These are phyloP conservation scores for Acanthornis magna DNA, from an alignment of 2,797 vertebrate genomes.

Conservation along the genomic window DNA sequence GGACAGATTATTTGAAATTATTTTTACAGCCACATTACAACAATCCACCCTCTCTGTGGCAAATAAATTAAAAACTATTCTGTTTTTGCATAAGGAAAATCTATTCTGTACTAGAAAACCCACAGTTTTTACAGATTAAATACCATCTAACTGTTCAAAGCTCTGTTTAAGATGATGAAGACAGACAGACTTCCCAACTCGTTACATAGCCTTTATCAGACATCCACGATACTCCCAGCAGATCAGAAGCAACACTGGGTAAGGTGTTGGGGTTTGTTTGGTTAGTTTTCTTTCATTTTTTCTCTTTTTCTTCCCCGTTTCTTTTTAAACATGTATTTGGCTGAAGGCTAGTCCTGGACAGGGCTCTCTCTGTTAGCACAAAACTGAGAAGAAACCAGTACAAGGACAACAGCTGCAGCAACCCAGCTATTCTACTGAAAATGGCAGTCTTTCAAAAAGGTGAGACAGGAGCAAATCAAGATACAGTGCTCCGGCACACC, in stretches of 20 bases:
- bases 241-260: neutral
- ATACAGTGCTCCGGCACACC: accelerated
- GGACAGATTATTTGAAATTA: neutral
- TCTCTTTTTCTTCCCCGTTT: neutral
- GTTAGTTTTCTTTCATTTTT: neutral
- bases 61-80: neutral
- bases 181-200: neutral
- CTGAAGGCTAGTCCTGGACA: neutral
- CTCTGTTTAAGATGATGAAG: neutral
- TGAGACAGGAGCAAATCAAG: neutral
- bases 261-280: neutral
- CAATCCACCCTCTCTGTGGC: neutral
- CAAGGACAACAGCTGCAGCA: neutral
- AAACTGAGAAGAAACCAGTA: neutral
- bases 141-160: neutral
- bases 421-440: neutral
- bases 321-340: neutral
- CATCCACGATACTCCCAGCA: neutral
- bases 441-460: neutral
- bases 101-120: neutral
- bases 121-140: neutral
- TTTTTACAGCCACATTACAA: neutral
- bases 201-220: neutral
- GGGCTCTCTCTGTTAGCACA: neutral
- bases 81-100: neutral